Base-by-base conservation (phyloP, 35 echinoderm and acorn worm genomes). In the Strongylocentrotus purpuratus region DNA sequence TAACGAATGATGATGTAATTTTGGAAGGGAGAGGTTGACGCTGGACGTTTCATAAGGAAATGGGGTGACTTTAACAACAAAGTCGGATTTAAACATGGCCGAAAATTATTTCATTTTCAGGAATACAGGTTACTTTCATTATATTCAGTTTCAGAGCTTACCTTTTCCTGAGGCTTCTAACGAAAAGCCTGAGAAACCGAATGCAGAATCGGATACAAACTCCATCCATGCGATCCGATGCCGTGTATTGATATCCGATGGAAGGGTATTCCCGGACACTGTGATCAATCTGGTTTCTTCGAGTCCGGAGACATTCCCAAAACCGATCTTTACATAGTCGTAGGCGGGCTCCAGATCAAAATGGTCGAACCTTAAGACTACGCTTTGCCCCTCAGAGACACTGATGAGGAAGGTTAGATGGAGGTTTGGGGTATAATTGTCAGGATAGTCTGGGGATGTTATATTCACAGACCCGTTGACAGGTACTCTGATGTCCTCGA, bases 341-440 rank as follows among this genome's bases (percentile, higher is more conserved):
- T 89, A 89, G 9, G 4, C 87, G 11, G 87, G 87, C 41, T 89
- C 87, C 87, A 89, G 87, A 41, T 89, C 87, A 89, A 89, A 89
- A 15, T 33, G 33, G 33, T 17, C 32, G 32, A 89, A 89, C 12
- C 18, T 35, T 31, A 89, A 89, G 32, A 89, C 17, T 22, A 46
- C 87, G 20, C 87, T 89, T 15, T 89, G 32, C 4, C 87, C 87
- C 32, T 89, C 33, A 7, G 87, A 33, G 25, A 33, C 45, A 6
- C 31, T 33, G 45, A 89, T 45, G 20, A 89, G 32, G 31, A 31
- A 89, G 2, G 32, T 41, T 1, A 45, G 87, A 46, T 41, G 87
- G n/a, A 89, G 12, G 32, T 89, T 89, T 41, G 12, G 25, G 4
- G 32, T 46, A 46, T 89, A 89, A 25, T 89, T 46, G 14, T 33